These are phyloP conservation scores for Syndactyla subalaris DNA, from an alignment of 2,797 vertebrate species.

Conservation along the genomic window DNA sequence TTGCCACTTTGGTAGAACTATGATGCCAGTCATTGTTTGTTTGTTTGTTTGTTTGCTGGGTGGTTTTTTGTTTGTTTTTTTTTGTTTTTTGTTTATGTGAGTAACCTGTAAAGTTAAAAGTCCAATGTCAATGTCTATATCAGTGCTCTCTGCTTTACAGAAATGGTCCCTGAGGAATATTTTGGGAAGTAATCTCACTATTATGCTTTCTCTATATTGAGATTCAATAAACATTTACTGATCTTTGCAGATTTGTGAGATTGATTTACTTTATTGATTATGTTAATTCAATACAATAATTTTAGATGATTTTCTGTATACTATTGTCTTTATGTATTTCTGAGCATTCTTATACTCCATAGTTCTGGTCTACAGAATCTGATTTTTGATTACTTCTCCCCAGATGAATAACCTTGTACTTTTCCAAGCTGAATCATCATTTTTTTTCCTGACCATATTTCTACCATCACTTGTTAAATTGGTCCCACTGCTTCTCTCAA, in stretches of 20 bases:
- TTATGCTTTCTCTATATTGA: background rate
- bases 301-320: background rate
- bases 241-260: background rate
- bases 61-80: background rate
- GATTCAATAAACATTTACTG: background rate
- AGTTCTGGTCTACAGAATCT: background rate
- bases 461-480: slow-evolving; percentile 15
- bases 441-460: background rate
- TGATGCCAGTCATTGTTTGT: background rate
- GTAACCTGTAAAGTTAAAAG: background rate
- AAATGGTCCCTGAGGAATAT: background rate
- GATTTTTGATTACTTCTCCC: background rate
- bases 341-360: background rate
- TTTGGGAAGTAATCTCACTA: background rate
- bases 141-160: background rate
- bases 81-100: background rate
- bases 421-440: background rate
- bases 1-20: background rate
- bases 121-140: background rate
- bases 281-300: background rate
- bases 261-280: background rate
- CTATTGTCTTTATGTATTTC: background rate
- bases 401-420: background rate
- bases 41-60: background rate
- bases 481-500: slow-evolving; percentile 5